phyloP scores from a whole-genome alignment of 2,113 vertebrate species.

The Erythrolamprus reginae region DNA sequence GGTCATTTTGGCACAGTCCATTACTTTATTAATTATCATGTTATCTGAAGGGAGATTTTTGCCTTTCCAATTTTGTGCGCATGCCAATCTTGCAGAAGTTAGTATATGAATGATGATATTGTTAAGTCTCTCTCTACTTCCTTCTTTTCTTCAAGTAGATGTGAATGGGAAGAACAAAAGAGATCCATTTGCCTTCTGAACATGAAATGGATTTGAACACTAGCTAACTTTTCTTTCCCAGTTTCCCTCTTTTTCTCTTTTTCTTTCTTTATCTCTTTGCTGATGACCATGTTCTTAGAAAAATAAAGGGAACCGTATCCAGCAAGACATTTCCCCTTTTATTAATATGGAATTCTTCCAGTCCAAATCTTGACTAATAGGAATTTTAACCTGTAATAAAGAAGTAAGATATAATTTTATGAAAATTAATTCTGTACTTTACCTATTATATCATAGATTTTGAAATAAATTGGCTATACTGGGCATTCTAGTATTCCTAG shows the following conservation, averaged over 20 bases:
- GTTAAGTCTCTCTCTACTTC: neutral
- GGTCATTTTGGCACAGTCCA: no score
- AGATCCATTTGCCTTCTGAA: neutral
- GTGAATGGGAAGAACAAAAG: neutral
- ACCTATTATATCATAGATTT: neutral
- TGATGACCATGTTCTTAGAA: neutral
- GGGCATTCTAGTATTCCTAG: no score
- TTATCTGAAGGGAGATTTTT: no score
- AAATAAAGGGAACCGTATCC: neutral
- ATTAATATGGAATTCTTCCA: neutral
- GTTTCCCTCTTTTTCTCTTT: neutral
- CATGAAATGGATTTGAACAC: neutral
- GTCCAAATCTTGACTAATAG: neutral
- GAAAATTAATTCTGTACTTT: neutral
- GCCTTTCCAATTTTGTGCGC: no score
- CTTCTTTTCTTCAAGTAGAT: neutral
- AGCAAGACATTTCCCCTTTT: neutral
- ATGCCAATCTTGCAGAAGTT: no score
- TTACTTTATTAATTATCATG: no score
- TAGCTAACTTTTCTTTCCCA: neutral
- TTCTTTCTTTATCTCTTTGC: neutral
- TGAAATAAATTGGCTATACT: neutral
- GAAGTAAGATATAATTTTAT: neutral
- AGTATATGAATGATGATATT: no score
- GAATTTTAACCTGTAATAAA: neutral